These are phyloP conservation scores for Amphimallon solstitiale DNA, from an alignment of 2,888 invertebrate genomes.

Conservation along the genomic window DNA sequence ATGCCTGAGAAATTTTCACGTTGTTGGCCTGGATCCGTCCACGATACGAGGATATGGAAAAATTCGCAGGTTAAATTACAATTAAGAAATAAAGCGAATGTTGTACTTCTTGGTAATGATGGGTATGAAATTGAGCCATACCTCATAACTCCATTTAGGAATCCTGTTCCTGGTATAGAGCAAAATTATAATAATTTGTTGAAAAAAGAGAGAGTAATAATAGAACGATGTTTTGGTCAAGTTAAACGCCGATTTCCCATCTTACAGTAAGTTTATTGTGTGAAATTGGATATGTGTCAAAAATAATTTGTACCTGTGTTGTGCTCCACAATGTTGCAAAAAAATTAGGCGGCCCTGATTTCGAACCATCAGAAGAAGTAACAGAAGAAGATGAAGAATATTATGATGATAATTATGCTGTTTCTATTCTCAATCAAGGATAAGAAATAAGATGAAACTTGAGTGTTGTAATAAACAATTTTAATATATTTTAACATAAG, in stretches of 20 bases:
- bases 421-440: not conserved
- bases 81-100: conserved; percentile 32
- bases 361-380: conserved; percentile 4
- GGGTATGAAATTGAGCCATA: conserved; percentile 40
- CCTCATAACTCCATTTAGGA: conserved; percentile 40
- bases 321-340: too few species aligned
- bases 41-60: conserved; percentile 41
- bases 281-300: too few species aligned
- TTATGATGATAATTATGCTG: not conserved
- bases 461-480: conserved; percentile 6
- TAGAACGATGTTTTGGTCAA: too few species aligned
- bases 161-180: conserved; percentile 32
- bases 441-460: conserved; percentile 10
- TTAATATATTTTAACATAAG: too few species aligned
- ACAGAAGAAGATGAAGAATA: conserved; percentile 7
- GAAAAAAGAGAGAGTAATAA: conserved; percentile 38
- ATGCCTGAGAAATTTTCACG: conserved; percentile 39
- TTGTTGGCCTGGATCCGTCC: conserved; percentile 40
- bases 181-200: too few species aligned
- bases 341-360: not conserved
- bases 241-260: too few species aligned
- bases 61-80: too few species aligned
- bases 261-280: too few species aligned
- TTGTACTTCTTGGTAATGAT: conserved; percentile 39
- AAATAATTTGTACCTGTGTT: not conserved